Evolutionary conservation across 2,113 vertebrate species (phyloP).

Genomic region (Polypterus bichir): DNA sequence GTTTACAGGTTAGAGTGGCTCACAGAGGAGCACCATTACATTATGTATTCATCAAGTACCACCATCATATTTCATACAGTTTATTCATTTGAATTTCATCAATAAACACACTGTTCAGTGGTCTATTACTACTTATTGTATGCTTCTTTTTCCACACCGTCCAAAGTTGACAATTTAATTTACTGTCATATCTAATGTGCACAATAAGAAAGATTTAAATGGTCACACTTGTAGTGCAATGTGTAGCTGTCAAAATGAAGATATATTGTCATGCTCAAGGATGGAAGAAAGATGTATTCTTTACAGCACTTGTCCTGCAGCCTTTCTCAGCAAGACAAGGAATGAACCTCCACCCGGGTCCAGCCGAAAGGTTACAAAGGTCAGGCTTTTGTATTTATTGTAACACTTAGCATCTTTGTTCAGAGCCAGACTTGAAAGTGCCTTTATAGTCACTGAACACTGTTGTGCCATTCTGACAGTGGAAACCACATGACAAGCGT

Average conservation of each 20-base stretch:
- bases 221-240: no score
- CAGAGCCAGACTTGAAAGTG: conserved; percentile 61
- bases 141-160: no score
- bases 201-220: no score
- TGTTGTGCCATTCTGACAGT: conserved; percentile 36
- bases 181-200: no score
- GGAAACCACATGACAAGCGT: conserved; percentile 24
- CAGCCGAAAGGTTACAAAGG: conserved; percentile 47
- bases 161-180: no score
- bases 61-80: no score
- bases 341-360: conserved; percentile 28
- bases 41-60: no score
- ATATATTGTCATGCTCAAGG: conserved; percentile 19
- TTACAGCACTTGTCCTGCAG: conserved; percentile 30
- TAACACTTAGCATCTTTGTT: conserved; percentile 69
- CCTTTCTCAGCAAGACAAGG: conserved; percentile 28
- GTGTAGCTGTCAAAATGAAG: background rate
- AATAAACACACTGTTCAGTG: no score
- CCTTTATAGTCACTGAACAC: conserved; percentile 43
- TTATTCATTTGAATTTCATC: no score
- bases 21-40: no score
- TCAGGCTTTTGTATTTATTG: conserved; percentile 54
- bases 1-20: no score
- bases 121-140: no score
- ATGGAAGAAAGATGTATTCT: conserved; percentile 24